phyloP scores from a whole-genome alignment of 2,113 vertebrate species.

The Barnardius zonarius region DNA sequence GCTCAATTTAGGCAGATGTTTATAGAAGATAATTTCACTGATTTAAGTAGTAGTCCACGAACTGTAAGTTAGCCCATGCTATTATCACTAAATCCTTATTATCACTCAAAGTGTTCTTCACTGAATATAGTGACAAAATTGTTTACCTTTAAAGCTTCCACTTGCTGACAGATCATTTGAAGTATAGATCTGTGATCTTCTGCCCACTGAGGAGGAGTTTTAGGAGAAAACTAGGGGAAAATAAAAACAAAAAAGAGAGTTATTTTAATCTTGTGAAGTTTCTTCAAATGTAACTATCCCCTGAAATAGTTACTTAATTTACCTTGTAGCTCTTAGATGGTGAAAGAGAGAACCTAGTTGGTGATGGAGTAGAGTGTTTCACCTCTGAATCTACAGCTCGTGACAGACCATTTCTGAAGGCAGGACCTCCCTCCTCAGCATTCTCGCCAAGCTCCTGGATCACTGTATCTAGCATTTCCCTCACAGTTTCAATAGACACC shows the following conservation, averaged over 20 bases:
- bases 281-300: background rate
- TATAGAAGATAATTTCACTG: background rate
- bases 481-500: conserved; percentile 87
- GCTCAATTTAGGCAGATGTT: background rate
- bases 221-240: conserved; percentile 84
- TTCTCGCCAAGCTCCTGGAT: conserved; percentile 87
- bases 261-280: background rate
- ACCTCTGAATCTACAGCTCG: conserved; percentile 76
- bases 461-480: conserved; percentile 87
- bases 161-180: conserved; percentile 93
- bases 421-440: conserved; percentile 72
- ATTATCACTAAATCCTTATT: background rate
- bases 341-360: conserved; percentile 82
- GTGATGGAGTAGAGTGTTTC: conserved; percentile 86
- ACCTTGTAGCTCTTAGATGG: conserved; percentile 89
- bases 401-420: conserved; percentile 77
- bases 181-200: conserved; percentile 93
- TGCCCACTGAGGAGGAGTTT: conserved; percentile 91
- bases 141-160: conserved; percentile 93
- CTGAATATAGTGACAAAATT: background rate
- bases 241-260: background rate
- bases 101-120: background rate
- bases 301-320: background rate
- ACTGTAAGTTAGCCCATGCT: background rate
- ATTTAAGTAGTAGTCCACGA: background rate